Percentiles rank a stretch among this genome's conserved stretches.
phyloP scores from a whole-genome alignment of 1,140 invertebrate genomes.

The Meteorus sp. region DNA sequence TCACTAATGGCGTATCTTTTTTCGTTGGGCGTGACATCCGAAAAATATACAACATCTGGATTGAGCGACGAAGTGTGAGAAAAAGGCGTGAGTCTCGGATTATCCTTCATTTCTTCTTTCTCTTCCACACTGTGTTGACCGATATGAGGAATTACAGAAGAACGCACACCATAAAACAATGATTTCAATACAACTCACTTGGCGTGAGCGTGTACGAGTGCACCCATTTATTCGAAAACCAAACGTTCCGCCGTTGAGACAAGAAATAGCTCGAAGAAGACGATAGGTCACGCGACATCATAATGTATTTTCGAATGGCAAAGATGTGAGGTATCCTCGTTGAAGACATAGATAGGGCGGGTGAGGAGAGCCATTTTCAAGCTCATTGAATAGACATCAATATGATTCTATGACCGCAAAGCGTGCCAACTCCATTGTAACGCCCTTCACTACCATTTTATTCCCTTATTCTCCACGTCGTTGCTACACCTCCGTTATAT shows the following conservation, averaged over 20 bases:
- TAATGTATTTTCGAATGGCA: conserved; percentile 50
- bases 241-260: conserved; percentile 3
- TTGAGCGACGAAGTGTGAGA: conserved; percentile 28
- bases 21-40: conserved; percentile 17
- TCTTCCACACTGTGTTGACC: no score
- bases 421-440: conserved; percentile 60
- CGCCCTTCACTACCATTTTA: conserved; percentile 52
- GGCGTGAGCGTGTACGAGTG: no score
- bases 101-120: no score
- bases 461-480: conserved; percentile 51
- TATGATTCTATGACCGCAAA: conserved; percentile 58
- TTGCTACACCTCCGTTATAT: conserved; percentile 44
- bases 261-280: conserved; percentile 43
- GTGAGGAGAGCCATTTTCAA: conserved; percentile 58
- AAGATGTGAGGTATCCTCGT: conserved; percentile 52
- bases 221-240: no score
- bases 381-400: conserved; percentile 61
- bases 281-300: conserved; percentile 48
- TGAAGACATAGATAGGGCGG: no score
- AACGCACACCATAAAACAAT: no score
- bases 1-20: conserved; percentile 31
- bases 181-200: no score
- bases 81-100: conserved; percentile 22
- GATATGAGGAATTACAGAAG: no score
- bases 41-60: conserved; percentile 29